A percentile compares a stretch with the other conserved stretches of the same genome.
Conservation (phyloP, 2,888 invertebrate species). For the Phyllotreta striolata region DNA sequence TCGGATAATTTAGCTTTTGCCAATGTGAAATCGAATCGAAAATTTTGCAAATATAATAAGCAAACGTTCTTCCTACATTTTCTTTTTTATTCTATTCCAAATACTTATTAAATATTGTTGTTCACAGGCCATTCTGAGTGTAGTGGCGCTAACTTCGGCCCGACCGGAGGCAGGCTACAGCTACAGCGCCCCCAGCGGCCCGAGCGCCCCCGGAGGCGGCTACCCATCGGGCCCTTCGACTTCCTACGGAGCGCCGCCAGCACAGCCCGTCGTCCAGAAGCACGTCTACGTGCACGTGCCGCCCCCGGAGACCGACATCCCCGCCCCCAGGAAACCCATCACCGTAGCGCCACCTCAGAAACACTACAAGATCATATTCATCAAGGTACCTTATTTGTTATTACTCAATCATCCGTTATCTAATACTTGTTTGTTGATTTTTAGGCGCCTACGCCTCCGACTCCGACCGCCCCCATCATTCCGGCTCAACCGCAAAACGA, state of each 20-base stretch:
- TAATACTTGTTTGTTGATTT: constrained; percentile 59
- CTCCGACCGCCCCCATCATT: constrained; percentile 82
- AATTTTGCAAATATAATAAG: constrained; percentile 5
- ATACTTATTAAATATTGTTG: constrained; percentile 9
- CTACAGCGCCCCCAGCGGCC: constrained; percentile 51
- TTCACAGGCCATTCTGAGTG: constrained; percentile 55
- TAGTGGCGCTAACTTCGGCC: constrained; percentile 60
- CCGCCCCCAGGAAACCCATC: constrained; percentile 69
- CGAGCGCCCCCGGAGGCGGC: constrained; percentile 63
- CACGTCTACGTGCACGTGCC: constrained; percentile 92
- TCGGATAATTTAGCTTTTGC: neutral
- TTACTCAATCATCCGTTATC: neutral
- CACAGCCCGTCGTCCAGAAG: constrained; percentile 83
- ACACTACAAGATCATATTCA: constrained; percentile 86
- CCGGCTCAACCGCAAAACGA: constrained; percentile 85
- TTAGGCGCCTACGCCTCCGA: constrained; percentile 85
- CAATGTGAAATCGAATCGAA: neutral
- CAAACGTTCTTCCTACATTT: neutral
- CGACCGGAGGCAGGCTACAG: constrained; percentile 59
- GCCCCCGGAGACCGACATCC: constrained; percentile 84
- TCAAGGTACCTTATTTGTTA: constrained; percentile 65
- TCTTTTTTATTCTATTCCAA: neutral
- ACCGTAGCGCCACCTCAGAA: constrained; percentile 73
- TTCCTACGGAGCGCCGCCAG: constrained; percentile 75
- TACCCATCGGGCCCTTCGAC: constrained; percentile 67